Evolutionary conservation across 92 coral and sea anemone species (phyloP).

Genomic region (Scolanthus callimorphus): DNA sequence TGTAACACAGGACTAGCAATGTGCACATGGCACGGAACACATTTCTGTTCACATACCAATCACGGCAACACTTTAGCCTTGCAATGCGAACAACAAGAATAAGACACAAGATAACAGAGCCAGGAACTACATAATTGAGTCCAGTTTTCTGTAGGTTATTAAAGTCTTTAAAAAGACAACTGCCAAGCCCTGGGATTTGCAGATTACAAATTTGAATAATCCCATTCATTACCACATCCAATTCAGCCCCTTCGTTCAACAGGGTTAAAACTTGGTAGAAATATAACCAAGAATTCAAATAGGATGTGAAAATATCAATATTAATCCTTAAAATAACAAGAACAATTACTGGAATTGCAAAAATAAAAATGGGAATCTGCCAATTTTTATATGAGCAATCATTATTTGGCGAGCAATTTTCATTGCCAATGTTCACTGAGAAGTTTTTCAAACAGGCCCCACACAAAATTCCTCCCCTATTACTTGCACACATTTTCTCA

Average conservation of each 20-base stretch:
- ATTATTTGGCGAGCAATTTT: conserved; percentile 37
- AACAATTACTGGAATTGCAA: conserved; percentile 42
- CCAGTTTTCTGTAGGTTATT: conserved; percentile 63
- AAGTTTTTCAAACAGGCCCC: conserved; percentile 57
- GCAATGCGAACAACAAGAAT: conserved; percentile 40
- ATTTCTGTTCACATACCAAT: conserved; percentile 67
- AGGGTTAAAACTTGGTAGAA: conserved; percentile 77
- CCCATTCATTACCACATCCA: conserved; percentile 51
- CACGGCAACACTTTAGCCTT: conserved; percentile 35
- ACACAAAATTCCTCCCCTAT: conserved; percentile 63
- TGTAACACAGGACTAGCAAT: conserved; percentile 66
- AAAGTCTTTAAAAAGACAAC: conserved; percentile 61
- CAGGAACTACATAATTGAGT: conserved; percentile 62
- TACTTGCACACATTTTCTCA: conserved; percentile 37
- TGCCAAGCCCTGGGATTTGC: conserved; percentile 29
- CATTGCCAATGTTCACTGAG: conserved; percentile 62
- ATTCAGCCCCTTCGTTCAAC: conserved; percentile 36
- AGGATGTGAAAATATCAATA: conserved; percentile 74
- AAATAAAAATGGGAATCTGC: conserved; percentile 47
- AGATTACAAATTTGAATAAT: conserved; percentile 56
- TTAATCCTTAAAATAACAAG: conserved; percentile 66
- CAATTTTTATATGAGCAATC: conserved; percentile 31
- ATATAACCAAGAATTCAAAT: conserved; percentile 84
- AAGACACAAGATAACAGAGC: conserved; percentile 56
- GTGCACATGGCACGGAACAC: conserved; percentile 71